Evolutionary conservation across 2,888 invertebrate species (phyloP).

Genomic region (Ectemnius cavifrons): DNA sequence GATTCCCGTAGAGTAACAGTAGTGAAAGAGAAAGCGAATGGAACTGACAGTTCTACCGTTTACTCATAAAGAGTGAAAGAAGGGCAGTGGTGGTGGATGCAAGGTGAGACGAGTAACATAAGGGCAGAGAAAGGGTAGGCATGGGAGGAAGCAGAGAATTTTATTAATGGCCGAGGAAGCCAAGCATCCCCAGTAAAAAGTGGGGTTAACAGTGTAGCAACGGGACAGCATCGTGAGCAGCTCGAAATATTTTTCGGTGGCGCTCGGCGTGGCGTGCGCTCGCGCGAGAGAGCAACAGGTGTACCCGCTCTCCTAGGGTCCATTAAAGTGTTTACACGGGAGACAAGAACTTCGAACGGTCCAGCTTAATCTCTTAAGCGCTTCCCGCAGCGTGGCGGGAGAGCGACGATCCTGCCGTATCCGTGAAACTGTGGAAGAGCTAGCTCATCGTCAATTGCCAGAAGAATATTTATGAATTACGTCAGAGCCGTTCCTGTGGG

Average conservation of each 20-base stretch:
- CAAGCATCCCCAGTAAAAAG: constrained; percentile 10
- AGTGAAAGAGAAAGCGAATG: no score
- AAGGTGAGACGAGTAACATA: constrained; percentile 6
- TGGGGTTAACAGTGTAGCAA: constrained; percentile 3
- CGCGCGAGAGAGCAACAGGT: constrained; percentile 58
- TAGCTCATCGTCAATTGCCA: constrained; percentile 34
- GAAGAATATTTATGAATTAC: constrained; percentile 53
- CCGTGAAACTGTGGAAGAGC: constrained; percentile 15
- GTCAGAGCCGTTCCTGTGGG: constrained; percentile 21
- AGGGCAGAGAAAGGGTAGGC: not conserved
- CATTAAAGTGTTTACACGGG: constrained; percentile 64
- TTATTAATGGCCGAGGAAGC: constrained; percentile 31
- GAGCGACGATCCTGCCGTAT: not conserved
- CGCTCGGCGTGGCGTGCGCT: not conserved
- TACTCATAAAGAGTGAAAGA: no score
- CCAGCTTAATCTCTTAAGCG: constrained; percentile 63
- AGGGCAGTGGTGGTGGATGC: no score
- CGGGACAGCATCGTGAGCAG: constrained; percentile 28
- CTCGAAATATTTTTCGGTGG: constrained; percentile 62
- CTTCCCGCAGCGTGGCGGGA: constrained; percentile 32
- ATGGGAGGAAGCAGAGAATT: constrained; percentile 5
- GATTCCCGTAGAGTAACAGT: no score
- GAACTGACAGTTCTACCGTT: no score
- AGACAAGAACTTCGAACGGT: constrained; percentile 66
- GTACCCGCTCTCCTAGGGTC: constrained; percentile 54